A percentile compares a stretch with the other conserved stretches of the same genome.
Conservation (phyloP, 2,113 vertebrate species). For the Ammodytes marinus region DNA sequence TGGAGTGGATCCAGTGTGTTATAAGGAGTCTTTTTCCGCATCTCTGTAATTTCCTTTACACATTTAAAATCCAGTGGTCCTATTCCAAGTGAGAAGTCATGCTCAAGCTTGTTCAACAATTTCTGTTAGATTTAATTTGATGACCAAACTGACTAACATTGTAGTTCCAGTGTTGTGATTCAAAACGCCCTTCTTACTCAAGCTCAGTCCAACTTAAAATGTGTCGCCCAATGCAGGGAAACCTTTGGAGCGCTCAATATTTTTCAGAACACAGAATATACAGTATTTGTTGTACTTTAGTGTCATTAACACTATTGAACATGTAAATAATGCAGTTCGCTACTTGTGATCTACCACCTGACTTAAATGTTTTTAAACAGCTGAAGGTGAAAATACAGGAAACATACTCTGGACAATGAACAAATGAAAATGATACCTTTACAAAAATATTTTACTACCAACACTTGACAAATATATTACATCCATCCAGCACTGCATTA, state of each 20-base stretch:
- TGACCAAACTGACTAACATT: constrained; percentile 31
- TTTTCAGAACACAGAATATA: not conserved
- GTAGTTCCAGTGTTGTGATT: not conserved
- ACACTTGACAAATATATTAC: constrained; percentile 53
- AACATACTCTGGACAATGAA: not conserved
- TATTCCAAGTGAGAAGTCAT: not conserved
- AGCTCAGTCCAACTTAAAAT: not conserved
- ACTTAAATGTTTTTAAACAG: not conserved
- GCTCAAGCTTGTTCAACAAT: constrained; percentile 16
- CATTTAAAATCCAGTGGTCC: not conserved
- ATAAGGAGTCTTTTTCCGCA: not conserved
- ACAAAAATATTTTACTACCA: constrained; percentile 19
- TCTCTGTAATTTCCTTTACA: too few relatives aligned
- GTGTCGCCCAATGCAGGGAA: not conserved
- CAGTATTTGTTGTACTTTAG: not conserved
- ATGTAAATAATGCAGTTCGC: not conserved
- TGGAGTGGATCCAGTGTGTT: not conserved
- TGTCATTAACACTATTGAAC: not conserved
- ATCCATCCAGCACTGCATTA: not conserved
- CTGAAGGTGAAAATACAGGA: not conserved
- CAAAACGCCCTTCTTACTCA: constrained; percentile 9
- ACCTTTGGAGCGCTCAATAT: not conserved
- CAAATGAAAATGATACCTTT: constrained; percentile 15
- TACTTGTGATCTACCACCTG: not conserved
- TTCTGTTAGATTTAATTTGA: not conserved